Percentiles rank a stretch among this genome's conserved stretches.
phyloP scores from a whole-genome alignment of 2,113 vertebrate species.

The Corynorhinus townsendii region DNA sequence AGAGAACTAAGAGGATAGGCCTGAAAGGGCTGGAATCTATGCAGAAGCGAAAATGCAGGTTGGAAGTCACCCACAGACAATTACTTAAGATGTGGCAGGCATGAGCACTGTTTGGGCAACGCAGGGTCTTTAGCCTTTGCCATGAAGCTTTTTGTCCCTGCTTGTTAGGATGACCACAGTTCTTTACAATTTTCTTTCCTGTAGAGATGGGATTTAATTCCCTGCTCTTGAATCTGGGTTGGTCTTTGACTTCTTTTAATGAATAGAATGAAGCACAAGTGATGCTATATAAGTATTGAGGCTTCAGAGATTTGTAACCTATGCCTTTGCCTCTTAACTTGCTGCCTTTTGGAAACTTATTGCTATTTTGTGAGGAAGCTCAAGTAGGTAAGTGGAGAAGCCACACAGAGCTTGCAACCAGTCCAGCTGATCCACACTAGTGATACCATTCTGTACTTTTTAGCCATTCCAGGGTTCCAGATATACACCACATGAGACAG shows the following conservation, averaged over 20 bases:
- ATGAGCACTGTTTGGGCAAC: neutral
- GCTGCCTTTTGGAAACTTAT: neutral
- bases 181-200: neutral
- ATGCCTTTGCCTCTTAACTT: neutral
- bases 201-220: neutral
- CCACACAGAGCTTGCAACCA: neutral
- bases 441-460: neutral
- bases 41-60: neutral
- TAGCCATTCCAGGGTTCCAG: neutral
- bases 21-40: neutral
- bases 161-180: neutral
- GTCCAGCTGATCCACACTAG: accelerated
- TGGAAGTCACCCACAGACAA: neutral
- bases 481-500: neutral
- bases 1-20: neutral
- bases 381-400: neutral
- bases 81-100: neutral
- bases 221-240: neutral
- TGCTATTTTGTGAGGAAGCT: neutral
- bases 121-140: neutral
- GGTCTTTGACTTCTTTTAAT: neutral
- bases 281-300: neutral
- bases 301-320: neutral
- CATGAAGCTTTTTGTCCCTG: neutral
- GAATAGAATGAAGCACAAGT: neutral